A percentile compares a stretch with the other conserved stretches of the same genome.
phyloP scores from a whole-genome alignment of 2,797 vertebrate species.

The Helarctos malayanus region DNA sequence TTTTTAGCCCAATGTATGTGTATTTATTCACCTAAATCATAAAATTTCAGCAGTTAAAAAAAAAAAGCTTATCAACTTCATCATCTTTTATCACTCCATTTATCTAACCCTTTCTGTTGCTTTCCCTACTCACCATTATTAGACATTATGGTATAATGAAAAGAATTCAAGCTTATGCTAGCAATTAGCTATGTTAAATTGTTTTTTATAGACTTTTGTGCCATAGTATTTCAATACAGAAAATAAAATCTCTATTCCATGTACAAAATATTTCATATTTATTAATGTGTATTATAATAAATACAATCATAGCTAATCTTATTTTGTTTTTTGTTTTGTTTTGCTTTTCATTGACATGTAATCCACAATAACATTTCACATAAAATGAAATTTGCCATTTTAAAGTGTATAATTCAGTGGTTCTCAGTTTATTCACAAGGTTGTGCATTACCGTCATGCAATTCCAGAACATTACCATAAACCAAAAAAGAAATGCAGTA shows the following conservation, averaged over 20 bases:
- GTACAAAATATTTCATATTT: neutral
- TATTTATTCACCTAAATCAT: neutral
- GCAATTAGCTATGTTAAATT: neutral
- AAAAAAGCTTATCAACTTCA: neutral
- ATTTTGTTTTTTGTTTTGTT: neutral
- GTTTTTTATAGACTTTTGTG: neutral
- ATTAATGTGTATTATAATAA: neutral
- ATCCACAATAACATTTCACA: neutral
- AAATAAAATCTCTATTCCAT: neutral
- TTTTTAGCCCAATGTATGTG: neutral
- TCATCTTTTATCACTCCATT: neutral
- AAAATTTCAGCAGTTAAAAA: neutral
- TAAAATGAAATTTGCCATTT: neutral
- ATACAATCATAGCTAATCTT: neutral
- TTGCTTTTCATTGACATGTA: neutral
- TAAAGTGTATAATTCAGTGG: neutral
- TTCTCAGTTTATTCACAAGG: neutral
- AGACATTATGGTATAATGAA: neutral
- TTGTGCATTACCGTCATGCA: neutral
- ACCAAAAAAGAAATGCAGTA: neutral
- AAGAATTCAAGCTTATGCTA: neutral
- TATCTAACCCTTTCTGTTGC: neutral
- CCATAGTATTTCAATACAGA: neutral
- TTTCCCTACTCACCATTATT: neutral
- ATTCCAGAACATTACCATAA: neutral